Percentiles rank a stretch among this genome's conserved stretches.
These are phyloP conservation scores for Nannoperca obscura DNA, from an alignment of 2,797 vertebrate species.

Conservation along the genomic window DNA sequence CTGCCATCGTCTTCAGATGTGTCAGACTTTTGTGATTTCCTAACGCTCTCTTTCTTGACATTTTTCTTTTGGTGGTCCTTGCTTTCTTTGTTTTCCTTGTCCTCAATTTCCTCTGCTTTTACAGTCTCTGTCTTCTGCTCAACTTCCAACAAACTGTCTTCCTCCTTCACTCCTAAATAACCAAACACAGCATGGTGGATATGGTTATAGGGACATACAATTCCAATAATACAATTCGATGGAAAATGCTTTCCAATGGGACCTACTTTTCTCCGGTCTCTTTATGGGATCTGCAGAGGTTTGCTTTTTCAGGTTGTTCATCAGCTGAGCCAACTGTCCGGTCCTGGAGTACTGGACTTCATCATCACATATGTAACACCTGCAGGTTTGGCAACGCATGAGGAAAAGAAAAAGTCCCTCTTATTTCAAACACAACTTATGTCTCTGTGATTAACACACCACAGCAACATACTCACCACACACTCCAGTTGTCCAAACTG, in stretches of 20 bases:
- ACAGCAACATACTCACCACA: constrained; percentile 86
- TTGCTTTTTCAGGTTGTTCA: constrained; percentile 90
- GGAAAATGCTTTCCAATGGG: neutral
- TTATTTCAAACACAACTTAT: neutral
- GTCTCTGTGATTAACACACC: neutral
- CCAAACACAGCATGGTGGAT: constrained; percentile 9
- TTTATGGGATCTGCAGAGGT: constrained; percentile 59
- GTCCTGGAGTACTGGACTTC: constrained; percentile 89
- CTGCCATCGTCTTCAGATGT: constrained; percentile 21
- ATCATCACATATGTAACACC: constrained; percentile 94
- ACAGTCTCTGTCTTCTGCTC: constrained; percentile 40
- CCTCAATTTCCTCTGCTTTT: constrained; percentile 66
- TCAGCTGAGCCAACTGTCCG: constrained; percentile 89
- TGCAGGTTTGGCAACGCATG: constrained; percentile 60
- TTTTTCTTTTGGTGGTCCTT: constrained; percentile 83
- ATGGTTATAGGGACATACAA: neutral
- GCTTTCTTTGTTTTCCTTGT: constrained; percentile 85
- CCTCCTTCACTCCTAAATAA: constrained; percentile 65
- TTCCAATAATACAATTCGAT: neutral
- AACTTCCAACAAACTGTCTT: constrained; percentile 41
- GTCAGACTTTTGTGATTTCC: constrained; percentile 67
- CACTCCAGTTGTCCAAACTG: constrained; percentile 92
- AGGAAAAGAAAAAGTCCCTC: neutral
- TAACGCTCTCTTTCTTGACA: constrained; percentile 76
- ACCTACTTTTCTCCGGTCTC: constrained; percentile 84